Percentiles rank a stretch among this genome's conserved stretches.
Evolutionary conservation across 2,797 vertebrate species (phyloP).

Genomic region (Rallus crepitans): DNA sequence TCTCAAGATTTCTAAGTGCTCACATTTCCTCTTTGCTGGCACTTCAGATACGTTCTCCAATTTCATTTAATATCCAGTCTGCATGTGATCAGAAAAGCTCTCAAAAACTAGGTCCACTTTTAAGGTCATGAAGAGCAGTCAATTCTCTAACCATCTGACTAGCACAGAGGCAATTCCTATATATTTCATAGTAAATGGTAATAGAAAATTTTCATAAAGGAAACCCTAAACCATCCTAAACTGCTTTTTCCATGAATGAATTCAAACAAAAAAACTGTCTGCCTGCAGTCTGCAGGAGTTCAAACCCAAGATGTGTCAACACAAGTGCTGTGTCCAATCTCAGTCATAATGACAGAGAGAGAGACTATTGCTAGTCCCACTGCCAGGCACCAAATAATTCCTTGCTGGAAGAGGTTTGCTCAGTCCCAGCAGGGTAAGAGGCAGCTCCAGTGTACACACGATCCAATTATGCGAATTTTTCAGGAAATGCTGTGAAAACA

Average conservation of each 20-base stretch:
- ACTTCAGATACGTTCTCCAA: neutral
- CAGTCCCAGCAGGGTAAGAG: neutral
- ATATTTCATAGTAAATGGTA: neutral
- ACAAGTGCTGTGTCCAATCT: neutral
- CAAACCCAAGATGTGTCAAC: neutral
- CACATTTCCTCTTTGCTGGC: neutral
- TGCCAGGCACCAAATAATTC: neutral
- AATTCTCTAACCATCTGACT: neutral
- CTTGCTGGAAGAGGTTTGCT: neutral
- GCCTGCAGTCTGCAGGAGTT: neutral
- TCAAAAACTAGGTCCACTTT: neutral
- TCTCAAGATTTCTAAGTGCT: neutral
- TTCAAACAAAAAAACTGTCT: slow-evolving; percentile 5
- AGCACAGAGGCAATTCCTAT: neutral
- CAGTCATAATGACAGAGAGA: neutral
- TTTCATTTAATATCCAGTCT: neutral
- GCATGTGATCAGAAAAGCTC: neutral
- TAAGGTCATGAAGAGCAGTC: neutral
- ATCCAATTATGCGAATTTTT: neutral
- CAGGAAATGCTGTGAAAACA: neutral
- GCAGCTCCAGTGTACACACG: neutral
- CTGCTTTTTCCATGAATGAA: neutral
- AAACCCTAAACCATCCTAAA: neutral
- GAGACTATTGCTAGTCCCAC: neutral
- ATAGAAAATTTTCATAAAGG: neutral